Evolutionary conservation across 2,113 vertebrate genomes (phyloP).

Genomic region (Danionella cerebrum): DNA sequence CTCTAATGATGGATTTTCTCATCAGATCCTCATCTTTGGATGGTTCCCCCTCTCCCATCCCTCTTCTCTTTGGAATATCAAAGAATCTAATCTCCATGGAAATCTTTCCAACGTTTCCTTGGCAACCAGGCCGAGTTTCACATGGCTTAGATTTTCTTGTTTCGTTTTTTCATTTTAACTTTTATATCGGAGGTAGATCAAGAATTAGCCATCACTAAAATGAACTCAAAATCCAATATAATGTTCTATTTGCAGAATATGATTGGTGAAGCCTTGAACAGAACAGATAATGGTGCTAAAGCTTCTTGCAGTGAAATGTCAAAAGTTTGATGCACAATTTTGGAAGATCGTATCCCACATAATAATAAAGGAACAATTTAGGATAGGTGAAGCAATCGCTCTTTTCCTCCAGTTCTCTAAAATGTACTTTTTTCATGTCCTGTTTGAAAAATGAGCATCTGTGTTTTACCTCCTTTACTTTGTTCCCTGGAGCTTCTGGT

Average conservation of each 20-base stretch:
- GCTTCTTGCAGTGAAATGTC: background rate
- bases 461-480: background rate
- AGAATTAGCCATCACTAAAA: background rate
- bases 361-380: background rate
- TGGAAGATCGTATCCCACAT: background rate
- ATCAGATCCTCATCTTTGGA: background rate
- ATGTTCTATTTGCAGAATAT: background rate
- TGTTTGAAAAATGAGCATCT: constrained; percentile 8
- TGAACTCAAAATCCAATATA: background rate
- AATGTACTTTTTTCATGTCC: background rate
- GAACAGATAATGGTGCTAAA: background rate
- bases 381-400: background rate
- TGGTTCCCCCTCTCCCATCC: background rate
- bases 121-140: constrained; percentile 30
- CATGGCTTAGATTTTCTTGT: constrained; percentile 8
- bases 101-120: constrained; percentile 38
- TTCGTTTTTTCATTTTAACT: constrained; percentile 16
- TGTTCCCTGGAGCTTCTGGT: background rate
- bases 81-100: constrained; percentile 41
- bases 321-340: background rate
- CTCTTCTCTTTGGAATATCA: constrained; percentile 30
- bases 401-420: background rate
- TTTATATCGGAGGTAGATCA: background rate
- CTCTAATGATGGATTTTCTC: constrained; percentile 32
- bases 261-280: background rate